phyloP scores from a whole-genome alignment of 2,113 vertebrate genomes.

The Mystacornis crossleyi region DNA sequence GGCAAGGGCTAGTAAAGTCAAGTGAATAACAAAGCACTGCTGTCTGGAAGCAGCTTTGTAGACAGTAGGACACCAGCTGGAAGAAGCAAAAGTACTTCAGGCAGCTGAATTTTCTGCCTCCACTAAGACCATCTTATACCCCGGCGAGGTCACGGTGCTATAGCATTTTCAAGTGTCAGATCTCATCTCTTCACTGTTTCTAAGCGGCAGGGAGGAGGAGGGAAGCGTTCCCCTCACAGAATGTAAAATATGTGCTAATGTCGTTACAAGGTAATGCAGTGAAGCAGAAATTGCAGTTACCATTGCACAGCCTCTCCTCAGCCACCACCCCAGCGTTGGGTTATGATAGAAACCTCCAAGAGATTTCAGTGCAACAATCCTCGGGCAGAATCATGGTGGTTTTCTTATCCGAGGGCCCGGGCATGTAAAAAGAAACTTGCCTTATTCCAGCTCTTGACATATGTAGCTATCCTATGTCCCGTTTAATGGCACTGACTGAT shows the following conservation, averaged over 20 bases:
- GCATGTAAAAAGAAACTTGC: background rate
- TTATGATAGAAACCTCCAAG: background rate
- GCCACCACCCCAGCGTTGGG: background rate
- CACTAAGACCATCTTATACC: background rate
- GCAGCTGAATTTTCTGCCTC: conserved; percentile 12
- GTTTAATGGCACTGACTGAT: background rate
- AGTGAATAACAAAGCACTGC: conserved; percentile 23
- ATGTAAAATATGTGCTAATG: background rate
- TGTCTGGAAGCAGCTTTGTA: conserved; percentile 51
- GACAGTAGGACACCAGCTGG: conserved; percentile 22
- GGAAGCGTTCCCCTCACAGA: background rate
- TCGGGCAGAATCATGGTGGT: background rate
- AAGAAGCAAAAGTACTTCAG: background rate
- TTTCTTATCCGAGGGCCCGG: background rate
- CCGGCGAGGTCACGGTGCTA: background rate
- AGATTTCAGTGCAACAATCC: background rate
- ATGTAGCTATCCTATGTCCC: background rate
- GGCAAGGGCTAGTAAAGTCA: conserved; percentile 45
- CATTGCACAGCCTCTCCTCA: background rate
- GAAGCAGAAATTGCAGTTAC: background rate
- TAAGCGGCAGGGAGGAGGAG: background rate
- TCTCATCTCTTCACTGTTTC: conserved; percentile 39
- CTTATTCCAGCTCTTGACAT: background rate
- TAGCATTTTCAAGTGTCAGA: conserved; percentile 2
- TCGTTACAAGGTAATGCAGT: background rate